Evolutionary conservation across 2,888 invertebrate species (phyloP).

Genomic region (Campaea margaritaria): DNA sequence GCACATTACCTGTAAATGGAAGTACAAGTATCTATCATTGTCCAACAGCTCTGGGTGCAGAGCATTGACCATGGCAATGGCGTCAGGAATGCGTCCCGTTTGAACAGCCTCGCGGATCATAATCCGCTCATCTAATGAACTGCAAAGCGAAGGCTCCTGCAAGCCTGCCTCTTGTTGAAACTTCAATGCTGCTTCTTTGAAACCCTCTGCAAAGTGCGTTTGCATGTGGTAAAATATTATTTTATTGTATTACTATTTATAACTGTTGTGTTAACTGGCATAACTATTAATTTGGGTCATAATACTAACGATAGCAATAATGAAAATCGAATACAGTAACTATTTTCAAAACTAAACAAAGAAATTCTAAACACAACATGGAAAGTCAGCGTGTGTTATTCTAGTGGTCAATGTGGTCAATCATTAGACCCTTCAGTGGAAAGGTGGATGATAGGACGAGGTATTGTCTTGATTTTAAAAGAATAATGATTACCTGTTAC

Average conservation of each 20-base stretch:
- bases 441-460: neutral
- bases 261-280: too few relatives aligned
- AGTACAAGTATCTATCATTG: conserved; percentile 97
- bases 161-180: conserved; percentile 97
- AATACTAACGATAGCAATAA: too few relatives aligned
- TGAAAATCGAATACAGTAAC: too few relatives aligned
- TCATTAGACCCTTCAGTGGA: neutral
- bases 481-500: conserved; percentile 90
- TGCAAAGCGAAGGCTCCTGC: conserved; percentile 83
- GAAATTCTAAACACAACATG: neutral
- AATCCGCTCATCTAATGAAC: conserved; percentile 95
- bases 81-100: conserved; percentile 95
- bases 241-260: too few relatives aligned
- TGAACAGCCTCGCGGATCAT: conserved; percentile 97
- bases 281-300: too few relatives aligned
- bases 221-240: too few relatives aligned
- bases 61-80: conserved; percentile 96
- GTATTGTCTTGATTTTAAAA: conserved; percentile 3
- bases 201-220: conserved; percentile 94
- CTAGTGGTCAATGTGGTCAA: neutral
- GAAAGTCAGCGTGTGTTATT: neutral
- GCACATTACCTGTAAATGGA: conserved; percentile 92
- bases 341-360: neutral
- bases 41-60: conserved; percentile 97
- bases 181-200: conserved; percentile 98